A percentile compares a stretch with the other conserved stretches of the same genome.
These are phyloP conservation scores for Caenorhabditis zanzibari DNA, from an alignment of 2,888 invertebrate species.

Conservation along the genomic window DNA sequence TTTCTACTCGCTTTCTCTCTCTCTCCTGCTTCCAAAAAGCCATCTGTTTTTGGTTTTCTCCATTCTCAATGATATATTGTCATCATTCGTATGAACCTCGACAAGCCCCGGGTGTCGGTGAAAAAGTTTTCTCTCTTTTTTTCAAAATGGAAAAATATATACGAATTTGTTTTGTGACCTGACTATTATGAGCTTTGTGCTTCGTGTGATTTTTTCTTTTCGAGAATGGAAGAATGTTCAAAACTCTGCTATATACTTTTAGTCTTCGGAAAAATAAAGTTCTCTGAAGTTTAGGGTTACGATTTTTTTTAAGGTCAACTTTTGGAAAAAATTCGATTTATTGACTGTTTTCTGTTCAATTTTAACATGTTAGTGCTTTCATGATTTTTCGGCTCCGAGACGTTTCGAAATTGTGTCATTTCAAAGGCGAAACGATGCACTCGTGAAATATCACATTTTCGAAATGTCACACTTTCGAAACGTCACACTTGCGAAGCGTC, in stretches of 20 bases:
- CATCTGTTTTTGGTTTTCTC: slow-evolving; percentile 25
- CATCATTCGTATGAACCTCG: background rate
- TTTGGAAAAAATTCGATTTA: too few species aligned
- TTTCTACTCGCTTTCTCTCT: slow-evolving; percentile 7
- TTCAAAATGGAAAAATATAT: background rate
- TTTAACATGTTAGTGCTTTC: too few species aligned
- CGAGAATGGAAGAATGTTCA: background rate
- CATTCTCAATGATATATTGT: slow-evolving; percentile 10
- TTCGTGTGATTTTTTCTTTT: slow-evolving; percentile 4
- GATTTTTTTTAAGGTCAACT: too few species aligned
- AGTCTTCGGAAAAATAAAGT: background rate
- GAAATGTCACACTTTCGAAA: too few species aligned
- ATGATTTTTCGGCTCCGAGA: too few species aligned
- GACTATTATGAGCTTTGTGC: slow-evolving; percentile 1
- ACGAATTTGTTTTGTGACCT: background rate
- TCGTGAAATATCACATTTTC: too few species aligned
- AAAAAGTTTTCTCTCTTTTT: too few species aligned
- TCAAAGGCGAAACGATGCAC: too few species aligned
- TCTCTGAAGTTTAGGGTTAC: too few species aligned
- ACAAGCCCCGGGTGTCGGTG: background rate
- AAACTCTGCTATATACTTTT: background rate
- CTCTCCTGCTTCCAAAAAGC: background rate
- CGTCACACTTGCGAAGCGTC: too few species aligned
- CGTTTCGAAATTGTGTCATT: too few species aligned
- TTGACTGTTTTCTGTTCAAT: too few species aligned